A percentile compares a stretch with the other conserved stretches of the same genome.
Conservation (phyloP, 1,140 invertebrate genomes). For the Pseudomyrmex gracilis region DNA sequence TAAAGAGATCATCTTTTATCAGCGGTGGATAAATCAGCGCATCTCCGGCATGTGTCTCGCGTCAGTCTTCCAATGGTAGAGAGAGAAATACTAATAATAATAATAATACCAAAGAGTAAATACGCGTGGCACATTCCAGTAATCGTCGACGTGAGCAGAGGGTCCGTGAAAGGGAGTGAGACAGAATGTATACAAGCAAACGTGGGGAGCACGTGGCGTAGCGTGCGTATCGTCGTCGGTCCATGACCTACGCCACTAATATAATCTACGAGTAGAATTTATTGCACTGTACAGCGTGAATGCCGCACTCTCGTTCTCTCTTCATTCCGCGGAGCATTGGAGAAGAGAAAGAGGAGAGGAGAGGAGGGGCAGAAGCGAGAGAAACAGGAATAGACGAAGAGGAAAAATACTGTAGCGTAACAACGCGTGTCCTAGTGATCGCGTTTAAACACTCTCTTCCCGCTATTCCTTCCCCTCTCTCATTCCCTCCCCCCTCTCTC, state of each 20-base stretch:
- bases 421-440: conserved; percentile 30
- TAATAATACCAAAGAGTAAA: conserved; percentile 83
- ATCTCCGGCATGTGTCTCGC: conserved; percentile 20
- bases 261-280: conserved; percentile 75
- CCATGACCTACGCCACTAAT: conserved; percentile 75
- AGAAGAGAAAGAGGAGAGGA: conserved; percentile 20
- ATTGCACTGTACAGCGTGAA: conserved; percentile 62
- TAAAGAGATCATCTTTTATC: conserved; percentile 35
- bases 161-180: conserved; percentile 54
- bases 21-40: conserved; percentile 23
- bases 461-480: neutral
- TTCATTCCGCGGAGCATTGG: conserved; percentile 2
- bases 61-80: conserved; percentile 46
- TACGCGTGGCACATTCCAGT: conserved; percentile 70
- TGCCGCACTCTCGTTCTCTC: conserved; percentile 51
- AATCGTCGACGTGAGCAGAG: conserved; percentile 62
- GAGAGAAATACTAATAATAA: conserved; percentile 76
- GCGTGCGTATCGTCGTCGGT: conserved; percentile 69
- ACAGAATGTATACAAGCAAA: conserved; percentile 66
- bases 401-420: conserved; percentile 31
- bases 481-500: neutral
- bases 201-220: conserved; percentile 70
- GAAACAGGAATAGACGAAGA: conserved; percentile 23
- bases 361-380: conserved; percentile 13
- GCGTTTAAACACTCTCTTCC: conserved; percentile 51